Conservation (phyloP, 2,888 invertebrate species). For the Ormyrus rosae region DNA sequence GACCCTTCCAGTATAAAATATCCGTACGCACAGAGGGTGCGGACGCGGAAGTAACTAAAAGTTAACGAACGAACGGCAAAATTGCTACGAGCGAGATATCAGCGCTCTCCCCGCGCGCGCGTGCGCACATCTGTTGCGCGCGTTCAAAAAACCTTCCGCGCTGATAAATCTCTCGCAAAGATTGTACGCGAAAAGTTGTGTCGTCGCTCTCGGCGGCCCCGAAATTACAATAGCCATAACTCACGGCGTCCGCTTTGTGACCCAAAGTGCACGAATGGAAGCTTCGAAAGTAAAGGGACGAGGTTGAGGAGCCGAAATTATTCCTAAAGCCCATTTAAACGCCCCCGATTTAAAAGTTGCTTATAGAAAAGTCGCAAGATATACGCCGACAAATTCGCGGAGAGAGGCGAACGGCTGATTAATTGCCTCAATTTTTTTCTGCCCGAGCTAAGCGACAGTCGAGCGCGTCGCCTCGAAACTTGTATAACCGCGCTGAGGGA, state of each 20-base stretch:
- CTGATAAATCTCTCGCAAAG: conserved; percentile 29
- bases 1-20: conserved; percentile 2
- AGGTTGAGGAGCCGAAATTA: conserved; percentile 3
- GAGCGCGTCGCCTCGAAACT: conserved; percentile 17
- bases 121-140: not conserved
- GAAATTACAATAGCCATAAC: conserved; percentile 48
- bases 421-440: conserved; percentile 37
- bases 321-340: conserved; percentile 18
- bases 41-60: not conserved
- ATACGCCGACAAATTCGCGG: conserved; percentile 21
- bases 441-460: not conserved
- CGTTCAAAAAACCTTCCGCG: too few relatives aligned
- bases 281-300: too few relatives aligned
- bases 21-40: not conserved
- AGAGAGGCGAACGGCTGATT: conserved; percentile 18
- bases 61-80: not conserved
- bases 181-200: conserved; percentile 43
- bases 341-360: conserved; percentile 43
- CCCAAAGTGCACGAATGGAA: not conserved
- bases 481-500: conserved; percentile 1
- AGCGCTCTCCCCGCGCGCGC: too few relatives aligned
- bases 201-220: not conserved
- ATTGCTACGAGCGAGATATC: too few relatives aligned
- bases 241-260: conserved; percentile 19
- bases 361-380: conserved; percentile 38